These are phyloP conservation scores for Motacilla tschutschensis DNA, from an alignment of 2,113 vertebrate genomes.

Conservation along the genomic window DNA sequence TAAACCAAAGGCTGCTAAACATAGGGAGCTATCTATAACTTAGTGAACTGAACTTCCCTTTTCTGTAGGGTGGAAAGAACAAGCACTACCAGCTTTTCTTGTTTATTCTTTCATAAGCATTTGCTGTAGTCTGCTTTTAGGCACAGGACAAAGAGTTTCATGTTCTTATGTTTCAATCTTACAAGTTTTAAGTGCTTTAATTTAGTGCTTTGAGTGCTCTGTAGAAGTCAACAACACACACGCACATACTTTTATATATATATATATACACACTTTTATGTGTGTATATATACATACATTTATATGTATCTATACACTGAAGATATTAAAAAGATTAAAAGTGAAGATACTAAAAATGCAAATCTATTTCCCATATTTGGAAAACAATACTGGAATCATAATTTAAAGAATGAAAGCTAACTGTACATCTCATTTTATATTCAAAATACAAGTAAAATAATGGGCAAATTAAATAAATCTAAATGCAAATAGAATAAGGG, in stretches of 20 bases:
- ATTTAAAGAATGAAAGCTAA: not conserved
- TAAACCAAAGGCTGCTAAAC: not conserved
- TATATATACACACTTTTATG: rapidly evolving
- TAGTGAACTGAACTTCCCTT: not conserved
- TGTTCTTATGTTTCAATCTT: not conserved
- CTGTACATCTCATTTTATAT: not conserved
- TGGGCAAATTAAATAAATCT: not conserved
- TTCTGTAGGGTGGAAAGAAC: not conserved
- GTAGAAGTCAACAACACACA: not conserved
- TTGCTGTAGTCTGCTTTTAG: not conserved
- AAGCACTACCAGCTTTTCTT: not conserved
- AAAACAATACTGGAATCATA: not conserved
- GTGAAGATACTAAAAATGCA: not conserved
- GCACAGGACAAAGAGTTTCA: not conserved
- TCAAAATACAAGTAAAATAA: not conserved
- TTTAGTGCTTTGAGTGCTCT: not conserved
- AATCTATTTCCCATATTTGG: not conserved
- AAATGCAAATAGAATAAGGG: not conserved
- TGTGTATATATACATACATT: rapidly evolving
- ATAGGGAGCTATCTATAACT: not conserved
- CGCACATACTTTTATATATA: too few species aligned
- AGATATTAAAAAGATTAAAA: not conserved
- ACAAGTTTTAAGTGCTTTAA: not conserved
- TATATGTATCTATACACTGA: rapidly evolving
- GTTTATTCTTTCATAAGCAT: not conserved